These are phyloP conservation scores for Erpobdella octoculata DNA, from an alignment of 2,888 invertebrate species.

Conservation along the genomic window DNA sequence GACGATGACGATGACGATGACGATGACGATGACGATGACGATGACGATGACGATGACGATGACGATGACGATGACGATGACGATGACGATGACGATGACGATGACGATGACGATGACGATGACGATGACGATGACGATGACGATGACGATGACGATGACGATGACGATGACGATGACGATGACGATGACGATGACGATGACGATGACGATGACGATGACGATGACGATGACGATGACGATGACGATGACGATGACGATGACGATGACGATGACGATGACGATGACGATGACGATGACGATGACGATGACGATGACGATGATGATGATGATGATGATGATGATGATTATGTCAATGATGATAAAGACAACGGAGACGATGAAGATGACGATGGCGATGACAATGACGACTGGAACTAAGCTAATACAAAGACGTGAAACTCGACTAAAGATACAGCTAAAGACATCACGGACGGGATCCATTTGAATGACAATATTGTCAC, in stretches of 20 bases:
- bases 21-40: constrained; percentile 6
- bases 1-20: not conserved
- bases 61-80: constrained; percentile 21
- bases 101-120: constrained; percentile 21
- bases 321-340: constrained; percentile 13
- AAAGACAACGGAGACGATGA: constrained; percentile 19
- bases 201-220: not conserved
- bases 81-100: constrained; percentile 19
- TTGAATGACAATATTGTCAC: too few relatives aligned
- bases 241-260: constrained; percentile 4
- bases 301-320: constrained; percentile 19
- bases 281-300: constrained; percentile 18
- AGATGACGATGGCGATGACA: constrained; percentile 15
- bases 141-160: constrained; percentile 19
- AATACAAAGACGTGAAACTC: too few relatives aligned
- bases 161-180: constrained; percentile 15
- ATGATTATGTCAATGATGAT: constrained; percentile 22
- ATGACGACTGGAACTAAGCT: not conserved
- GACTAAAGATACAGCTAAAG: too few relatives aligned
- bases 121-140: constrained; percentile 18
- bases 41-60: constrained; percentile 12
- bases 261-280: constrained; percentile 16
- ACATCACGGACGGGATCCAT: too few relatives aligned
- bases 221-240: constrained; percentile 5
- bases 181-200: not conserved